phyloP scores from a whole-genome alignment of 2,797 vertebrate species.

The Enteromius thamalakanensis region DNA sequence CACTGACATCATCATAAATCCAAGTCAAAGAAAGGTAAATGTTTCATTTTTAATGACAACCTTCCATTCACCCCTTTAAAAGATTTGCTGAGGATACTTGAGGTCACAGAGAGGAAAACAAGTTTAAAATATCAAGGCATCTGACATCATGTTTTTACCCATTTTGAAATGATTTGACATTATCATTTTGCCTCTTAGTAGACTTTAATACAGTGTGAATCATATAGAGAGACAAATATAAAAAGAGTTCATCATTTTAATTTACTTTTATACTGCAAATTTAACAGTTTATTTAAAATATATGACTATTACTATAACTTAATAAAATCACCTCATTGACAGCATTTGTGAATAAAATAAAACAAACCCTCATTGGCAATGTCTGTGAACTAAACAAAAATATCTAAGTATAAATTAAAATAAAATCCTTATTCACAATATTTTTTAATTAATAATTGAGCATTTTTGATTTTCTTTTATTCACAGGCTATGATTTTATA shows the following conservation, averaged over 20 bases:
- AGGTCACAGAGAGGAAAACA: background rate
- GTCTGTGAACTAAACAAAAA: background rate
- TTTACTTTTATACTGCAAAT: background rate
- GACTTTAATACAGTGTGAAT: background rate
- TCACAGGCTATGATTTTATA: background rate
- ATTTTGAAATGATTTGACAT: background rate
- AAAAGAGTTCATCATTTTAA: too few species aligned
- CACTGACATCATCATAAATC: background rate
- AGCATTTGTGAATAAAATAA: background rate
- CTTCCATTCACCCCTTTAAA: background rate
- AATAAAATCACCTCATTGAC: background rate
- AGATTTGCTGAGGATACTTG: background rate
- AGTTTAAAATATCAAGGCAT: background rate
- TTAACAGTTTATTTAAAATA: background rate
- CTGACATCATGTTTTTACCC: background rate
- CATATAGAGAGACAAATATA: background rate
- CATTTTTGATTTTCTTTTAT: background rate
- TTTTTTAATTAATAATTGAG: background rate
- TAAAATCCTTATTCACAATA: background rate
- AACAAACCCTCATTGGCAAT: background rate
- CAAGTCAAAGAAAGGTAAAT: constrained; percentile 12
- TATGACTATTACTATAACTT: background rate
- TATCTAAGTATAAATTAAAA: background rate
- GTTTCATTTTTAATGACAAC: constrained; percentile 20
- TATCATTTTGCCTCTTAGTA: background rate